A percentile compares a stretch with the other conserved stretches of the same genome.
These are phyloP conservation scores for Carduelis carduelis DNA, from an alignment of 2,797 vertebrate genomes.

Conservation along the genomic window DNA sequence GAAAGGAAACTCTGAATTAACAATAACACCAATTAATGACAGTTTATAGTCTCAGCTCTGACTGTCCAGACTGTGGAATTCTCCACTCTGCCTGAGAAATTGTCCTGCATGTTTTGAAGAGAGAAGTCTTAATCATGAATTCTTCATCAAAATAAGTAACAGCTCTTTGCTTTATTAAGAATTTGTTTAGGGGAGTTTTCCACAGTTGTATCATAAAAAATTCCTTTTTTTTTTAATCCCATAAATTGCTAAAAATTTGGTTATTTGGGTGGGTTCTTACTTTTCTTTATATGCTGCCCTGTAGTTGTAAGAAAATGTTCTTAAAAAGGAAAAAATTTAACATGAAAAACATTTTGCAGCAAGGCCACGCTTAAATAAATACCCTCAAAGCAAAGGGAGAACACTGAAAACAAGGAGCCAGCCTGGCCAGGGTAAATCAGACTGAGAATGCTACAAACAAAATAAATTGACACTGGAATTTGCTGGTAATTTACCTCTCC, in stretches of 20 bases:
- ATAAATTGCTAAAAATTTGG: not conserved
- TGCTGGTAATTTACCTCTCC: constrained; percentile 5
- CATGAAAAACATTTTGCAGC: not conserved
- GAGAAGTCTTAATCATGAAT: not conserved
- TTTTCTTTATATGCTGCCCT: not conserved
- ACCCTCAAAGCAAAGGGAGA: not conserved
- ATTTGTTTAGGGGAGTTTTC: not conserved
- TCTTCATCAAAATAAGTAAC: not conserved
- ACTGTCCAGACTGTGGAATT: not conserved
- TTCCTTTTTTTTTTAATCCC: no score
- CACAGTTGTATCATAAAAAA: not conserved
- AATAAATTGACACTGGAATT: constrained; percentile 13
- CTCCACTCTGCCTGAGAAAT: not conserved
- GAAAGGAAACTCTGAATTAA: not conserved
- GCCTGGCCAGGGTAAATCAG: not conserved
- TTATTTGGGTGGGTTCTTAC: not conserved
- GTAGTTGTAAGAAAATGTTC: not conserved
- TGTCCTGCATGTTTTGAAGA: not conserved
- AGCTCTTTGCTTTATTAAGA: not conserved
- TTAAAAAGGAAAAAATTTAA: not conserved
- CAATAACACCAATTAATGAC: not conserved
- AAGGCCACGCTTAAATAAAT: not conserved
- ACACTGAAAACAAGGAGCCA: not conserved
- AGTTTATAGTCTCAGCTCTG: not conserved
- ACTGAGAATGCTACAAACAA: not conserved